Evolutionary conservation across 2,797 vertebrate genomes (phyloP).

Genomic region (Graptemys geographica): DNA sequence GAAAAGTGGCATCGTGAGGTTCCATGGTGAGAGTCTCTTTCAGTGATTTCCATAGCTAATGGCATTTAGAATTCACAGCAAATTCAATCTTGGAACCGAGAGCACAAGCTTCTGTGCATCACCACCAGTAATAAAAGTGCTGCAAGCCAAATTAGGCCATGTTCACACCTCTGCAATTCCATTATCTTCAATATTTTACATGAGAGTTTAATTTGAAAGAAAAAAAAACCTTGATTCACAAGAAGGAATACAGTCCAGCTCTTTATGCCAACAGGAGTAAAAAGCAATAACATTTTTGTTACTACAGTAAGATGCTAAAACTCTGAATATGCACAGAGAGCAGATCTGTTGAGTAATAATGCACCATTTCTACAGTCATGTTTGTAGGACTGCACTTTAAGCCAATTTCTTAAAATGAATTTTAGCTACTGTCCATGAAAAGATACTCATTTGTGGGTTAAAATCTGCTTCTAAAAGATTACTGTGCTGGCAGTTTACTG

Average conservation of each 20-base stretch:
- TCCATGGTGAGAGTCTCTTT: background rate
- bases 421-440: conserved; percentile 11
- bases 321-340: background rate
- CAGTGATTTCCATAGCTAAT: background rate
- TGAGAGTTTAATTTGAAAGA: background rate
- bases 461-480: conserved; percentile 58
- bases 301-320: background rate
- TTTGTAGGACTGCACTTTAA: conserved; percentile 32
- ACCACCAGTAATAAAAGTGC: conserved; percentile 8
- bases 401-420: conserved; percentile 38
- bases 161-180: conserved; percentile 1
- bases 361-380: background rate
- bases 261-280: background rate
- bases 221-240: background rate
- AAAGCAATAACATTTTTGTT: background rate
- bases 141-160: background rate
- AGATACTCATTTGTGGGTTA: conserved; percentile 31
- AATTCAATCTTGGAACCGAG: background rate
- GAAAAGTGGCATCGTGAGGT: background rate
- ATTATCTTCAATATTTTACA: background rate
- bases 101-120: conserved; percentile 6
- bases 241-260: background rate
- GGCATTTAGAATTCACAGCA: background rate
- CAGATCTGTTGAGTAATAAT: background rate
- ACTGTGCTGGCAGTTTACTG: conserved; percentile 57